phyloP scores from a whole-genome alignment of 2,113 vertebrate genomes.

The Sitta europaea region DNA sequence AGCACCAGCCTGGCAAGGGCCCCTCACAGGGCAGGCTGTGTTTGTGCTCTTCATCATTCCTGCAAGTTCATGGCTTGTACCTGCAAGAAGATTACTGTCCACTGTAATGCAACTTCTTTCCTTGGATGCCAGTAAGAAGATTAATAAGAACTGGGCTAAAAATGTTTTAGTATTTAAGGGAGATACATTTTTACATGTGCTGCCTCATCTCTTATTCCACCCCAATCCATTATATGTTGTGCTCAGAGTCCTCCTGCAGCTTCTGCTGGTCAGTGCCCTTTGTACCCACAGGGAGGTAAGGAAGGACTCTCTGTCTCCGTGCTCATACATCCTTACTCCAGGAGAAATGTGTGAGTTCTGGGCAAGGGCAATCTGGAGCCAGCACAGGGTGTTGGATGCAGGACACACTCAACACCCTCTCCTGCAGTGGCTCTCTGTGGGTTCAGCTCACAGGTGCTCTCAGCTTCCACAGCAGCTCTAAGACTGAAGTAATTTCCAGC shows the following conservation, averaged over 20 bases:
- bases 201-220: background rate
- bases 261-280: background rate
- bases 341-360: background rate
- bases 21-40: background rate
- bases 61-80: background rate
- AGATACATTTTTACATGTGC: background rate
- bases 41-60: background rate
- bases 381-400: background rate
- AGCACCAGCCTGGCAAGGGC: background rate
- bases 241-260: background rate
- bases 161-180: background rate
- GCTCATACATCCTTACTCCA: background rate
- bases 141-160: slow-evolving; percentile 16
- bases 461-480: background rate
- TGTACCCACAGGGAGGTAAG: background rate
- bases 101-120: background rate
- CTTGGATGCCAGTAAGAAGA: background rate
- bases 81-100: background rate
- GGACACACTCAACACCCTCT: background rate
- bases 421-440: background rate
- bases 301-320: background rate
- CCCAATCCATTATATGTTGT: background rate
- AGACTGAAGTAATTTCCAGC: background rate
- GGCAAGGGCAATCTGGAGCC: background rate
- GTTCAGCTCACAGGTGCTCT: background rate